Evolutionary conservation across 2,797 vertebrate genomes (phyloP), one percentile per base, ranked within the genome.

Genomic region (Oreonectes daqikongensis): DNA sequence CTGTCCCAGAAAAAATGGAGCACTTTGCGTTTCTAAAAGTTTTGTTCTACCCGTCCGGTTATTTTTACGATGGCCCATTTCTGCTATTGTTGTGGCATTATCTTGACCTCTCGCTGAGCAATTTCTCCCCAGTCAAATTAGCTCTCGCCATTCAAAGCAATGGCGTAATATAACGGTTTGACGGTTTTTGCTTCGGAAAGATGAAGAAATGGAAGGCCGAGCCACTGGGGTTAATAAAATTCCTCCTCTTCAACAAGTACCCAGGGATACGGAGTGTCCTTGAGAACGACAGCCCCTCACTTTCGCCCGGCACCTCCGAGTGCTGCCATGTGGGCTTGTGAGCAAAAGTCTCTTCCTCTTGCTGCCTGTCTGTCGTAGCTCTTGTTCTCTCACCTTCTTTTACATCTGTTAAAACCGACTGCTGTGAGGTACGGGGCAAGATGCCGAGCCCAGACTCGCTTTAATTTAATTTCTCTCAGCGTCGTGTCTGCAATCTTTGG

Each of bases 221-320:
- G 93, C 91, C 93, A 94, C 84, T 70, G 89, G 91, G 93, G 93
- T 94, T 94, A 94, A 94, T 94, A 93, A 91, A 91, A 94, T 94
- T 93, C 93, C 88, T 93, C 88, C 90, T 94, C 88, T 93, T 94
- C 93, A 93, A 93, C 92, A 94, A 93, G 93, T 93, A 93, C 89
- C 93, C 85, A 90, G 93, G 93, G 92, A 94, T 90, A 87, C 71
- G 76, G 81, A 79, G 87, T 91, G 92, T 93, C 93, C 93, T 94
- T 94, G 93, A 94, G 83, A 91, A 85, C 85, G 91, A 89, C 86
- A 84, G 87, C 89, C 83, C 89, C 91, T 90, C 89, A 84, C 89
- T 90, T 90, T 87, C 44, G 77, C 88, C 76, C 78, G 84, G 84
- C 89, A 89, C 89, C 88, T 90, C 84, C 74, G 76, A 85, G 88